Base-by-base conservation (phyloP, 2,888 invertebrate genomes). In the Yponomeuta evonymella region DNA sequence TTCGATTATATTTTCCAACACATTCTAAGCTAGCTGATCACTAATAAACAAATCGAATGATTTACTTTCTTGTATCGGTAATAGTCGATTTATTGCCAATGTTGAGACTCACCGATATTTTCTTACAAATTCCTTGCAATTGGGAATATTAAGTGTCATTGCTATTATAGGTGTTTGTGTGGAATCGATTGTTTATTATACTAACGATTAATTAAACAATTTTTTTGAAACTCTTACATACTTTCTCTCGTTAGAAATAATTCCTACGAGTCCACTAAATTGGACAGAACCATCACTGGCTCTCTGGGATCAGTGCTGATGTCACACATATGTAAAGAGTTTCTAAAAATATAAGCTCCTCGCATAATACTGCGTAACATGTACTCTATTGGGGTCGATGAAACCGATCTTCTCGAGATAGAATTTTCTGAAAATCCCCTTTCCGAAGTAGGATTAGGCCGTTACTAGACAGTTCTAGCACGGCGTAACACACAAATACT, bases 381-480 rank as follows among this genome's bases (percentile, higher is more conserved):
- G 12, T 58, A 58, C 51, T 58, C 51, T 48, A 51, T 68, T 68
- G 68, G 68, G 68, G 51, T 23, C 68, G 48, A 68, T 67, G 43
- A 67, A 12, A 68, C 30, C 51, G 51, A 48, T 51, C n/a, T 36
- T 66, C 66, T 48, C n/a, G 23, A 51, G 23, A 58, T 58, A 58
- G 51, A 23, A 30, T 68, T 48, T 51, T 48, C 68, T 11, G 48
- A 68, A 68, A 68, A 15, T 15, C 30, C 30, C 10, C 15, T 58
- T 15, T 58, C 12, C 51, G 51, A 58, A n/a, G 68, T 1, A 67
- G 33, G 67, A 48, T 68, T 68, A 68, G 30, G 30, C 29, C 29
- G 51, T 68, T 58, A 23, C 48, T 48, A 11, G 51, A 68, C 68
- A 68, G 70, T 36, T 70, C 70, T 70, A 70, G 70, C 23, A 33